Evolutionary conservation across 2,113 vertebrate species (phyloP).

Genomic region (Serinus canaria): DNA sequence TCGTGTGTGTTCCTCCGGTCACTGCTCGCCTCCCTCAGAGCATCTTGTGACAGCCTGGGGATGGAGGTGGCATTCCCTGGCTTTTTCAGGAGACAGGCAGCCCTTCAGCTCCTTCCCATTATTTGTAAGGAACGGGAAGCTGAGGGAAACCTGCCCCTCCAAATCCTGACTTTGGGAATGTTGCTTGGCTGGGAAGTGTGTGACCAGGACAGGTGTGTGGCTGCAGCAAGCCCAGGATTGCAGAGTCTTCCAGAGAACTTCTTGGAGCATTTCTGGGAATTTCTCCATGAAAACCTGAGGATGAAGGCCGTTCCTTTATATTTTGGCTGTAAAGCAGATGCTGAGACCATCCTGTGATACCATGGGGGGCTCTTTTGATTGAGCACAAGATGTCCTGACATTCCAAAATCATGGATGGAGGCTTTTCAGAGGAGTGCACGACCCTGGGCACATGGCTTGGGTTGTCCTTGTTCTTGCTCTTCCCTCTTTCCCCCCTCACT

Average conservation of each 20-base stretch:
- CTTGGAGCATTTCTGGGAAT: not conserved
- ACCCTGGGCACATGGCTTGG: not conserved
- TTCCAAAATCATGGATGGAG: not conserved
- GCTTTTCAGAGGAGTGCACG: not conserved
- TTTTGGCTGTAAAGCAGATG: not conserved
- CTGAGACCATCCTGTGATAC: not conserved
- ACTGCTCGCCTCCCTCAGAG: not conserved
- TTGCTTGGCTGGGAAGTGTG: not conserved
- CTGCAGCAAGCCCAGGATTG: not conserved
- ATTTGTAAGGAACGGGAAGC: not conserved
- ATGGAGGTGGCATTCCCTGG: not conserved
- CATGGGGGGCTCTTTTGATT: not conserved
- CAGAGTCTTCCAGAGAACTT: not conserved
- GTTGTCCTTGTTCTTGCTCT: not conserved
- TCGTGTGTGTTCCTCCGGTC: accelerated
- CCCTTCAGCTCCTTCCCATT: not conserved
- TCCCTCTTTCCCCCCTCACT: not conserved
- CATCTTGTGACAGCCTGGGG: not conserved
- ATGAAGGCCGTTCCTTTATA: not conserved
- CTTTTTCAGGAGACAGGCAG: not conserved
- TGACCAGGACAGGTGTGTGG: not conserved
- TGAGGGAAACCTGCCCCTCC: not conserved
- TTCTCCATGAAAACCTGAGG: not conserved
- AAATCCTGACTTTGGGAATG: not conserved
- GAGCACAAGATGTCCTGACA: not conserved